Evolutionary conservation across 2,113 vertebrate genomes (phyloP), one percentile per base, ranked within the genome.

Genomic region (Anser brachyrhynchus): DNA sequence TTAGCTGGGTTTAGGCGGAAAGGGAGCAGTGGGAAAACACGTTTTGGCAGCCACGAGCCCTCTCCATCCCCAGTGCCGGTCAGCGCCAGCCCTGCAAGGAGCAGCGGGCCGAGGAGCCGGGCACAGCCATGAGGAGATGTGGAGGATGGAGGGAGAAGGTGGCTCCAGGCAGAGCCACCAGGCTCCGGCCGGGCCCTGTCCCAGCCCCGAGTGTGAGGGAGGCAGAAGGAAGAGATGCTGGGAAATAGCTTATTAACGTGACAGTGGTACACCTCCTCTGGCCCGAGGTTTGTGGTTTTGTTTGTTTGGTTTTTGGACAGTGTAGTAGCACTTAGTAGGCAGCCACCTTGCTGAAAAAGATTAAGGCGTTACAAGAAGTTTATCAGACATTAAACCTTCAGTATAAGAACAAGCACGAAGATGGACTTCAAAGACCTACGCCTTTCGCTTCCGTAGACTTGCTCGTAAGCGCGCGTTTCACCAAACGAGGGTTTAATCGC

Each of bases 1-100:
- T 52, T 5, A 23, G 26, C 13, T 0, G 10, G 57, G 43, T 46
- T 4, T 28, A 29, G 33, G 84, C 49, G 2, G 1, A 13, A 0
- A 0, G 0, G 13, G 64, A 77, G 39, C 76, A 28, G 28, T 0
- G 28, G 62, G 69, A 33, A 4, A 5, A 57, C 43, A 43, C 14
- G 7, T 31, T 67, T 44, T 20, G 19, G 0, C 33, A 14, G 69
- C 54, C 54, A 1, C 10, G 6, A 49, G 23, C 66, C 41, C 26
- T 8, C 29, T 11, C 66, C 58, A 10, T 1, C 31, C 35, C 37
- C 44, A 4, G 6, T 0, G 2, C 18, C 0, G 0, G 11, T 7
- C 72, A 3, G 44, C 2, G 35, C 49, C 44, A 8, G 61, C 52
- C 44, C 72, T 13, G 11, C 41, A 1, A 46, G 52, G 51, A 71